Evolutionary conservation across 2,113 vertebrate species (phyloP).

Genomic region (Alces alces): DNA sequence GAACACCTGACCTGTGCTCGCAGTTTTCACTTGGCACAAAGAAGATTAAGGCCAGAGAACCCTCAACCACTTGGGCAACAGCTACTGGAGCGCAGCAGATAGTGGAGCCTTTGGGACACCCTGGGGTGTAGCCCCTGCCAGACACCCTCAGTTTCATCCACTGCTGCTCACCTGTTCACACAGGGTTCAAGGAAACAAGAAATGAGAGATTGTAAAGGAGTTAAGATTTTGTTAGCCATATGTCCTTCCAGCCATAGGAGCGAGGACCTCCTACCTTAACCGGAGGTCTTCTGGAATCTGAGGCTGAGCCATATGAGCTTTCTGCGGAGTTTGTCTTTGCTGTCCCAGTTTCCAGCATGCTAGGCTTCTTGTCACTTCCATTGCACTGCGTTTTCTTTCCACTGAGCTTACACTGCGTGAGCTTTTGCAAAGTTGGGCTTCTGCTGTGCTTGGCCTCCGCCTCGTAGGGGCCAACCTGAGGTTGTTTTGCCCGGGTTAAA

Average conservation of each 20-base stretch:
- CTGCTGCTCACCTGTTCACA: not conserved
- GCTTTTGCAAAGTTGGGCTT: not conserved
- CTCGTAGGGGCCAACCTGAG: not conserved
- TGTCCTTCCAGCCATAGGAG: not conserved
- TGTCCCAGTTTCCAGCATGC: not conserved
- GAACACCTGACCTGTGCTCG: not conserved
- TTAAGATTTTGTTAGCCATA: not conserved
- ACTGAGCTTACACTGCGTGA: not conserved
- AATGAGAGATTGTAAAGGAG: not conserved
- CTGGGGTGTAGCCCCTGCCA: not conserved
- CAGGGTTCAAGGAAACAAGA: not conserved
- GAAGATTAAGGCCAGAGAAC: not conserved
- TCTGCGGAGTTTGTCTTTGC: not conserved
- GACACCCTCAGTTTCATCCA: not conserved
- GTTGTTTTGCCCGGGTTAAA: not conserved
- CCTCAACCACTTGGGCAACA: not conserved
- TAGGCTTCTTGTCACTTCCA: not conserved
- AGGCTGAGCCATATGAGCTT: not conserved
- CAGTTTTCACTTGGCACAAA: not conserved
- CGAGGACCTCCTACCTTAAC: not conserved
- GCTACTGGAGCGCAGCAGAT: accelerated
- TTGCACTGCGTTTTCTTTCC: not conserved
- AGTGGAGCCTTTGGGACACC: not conserved
- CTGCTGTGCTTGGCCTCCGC: not conserved
- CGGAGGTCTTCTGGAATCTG: not conserved